Percentiles rank a stretch among this genome's conserved stretches.
Evolutionary conservation across 2,888 invertebrate species (phyloP).

Genomic region (Cryptus viduatorius): DNA sequence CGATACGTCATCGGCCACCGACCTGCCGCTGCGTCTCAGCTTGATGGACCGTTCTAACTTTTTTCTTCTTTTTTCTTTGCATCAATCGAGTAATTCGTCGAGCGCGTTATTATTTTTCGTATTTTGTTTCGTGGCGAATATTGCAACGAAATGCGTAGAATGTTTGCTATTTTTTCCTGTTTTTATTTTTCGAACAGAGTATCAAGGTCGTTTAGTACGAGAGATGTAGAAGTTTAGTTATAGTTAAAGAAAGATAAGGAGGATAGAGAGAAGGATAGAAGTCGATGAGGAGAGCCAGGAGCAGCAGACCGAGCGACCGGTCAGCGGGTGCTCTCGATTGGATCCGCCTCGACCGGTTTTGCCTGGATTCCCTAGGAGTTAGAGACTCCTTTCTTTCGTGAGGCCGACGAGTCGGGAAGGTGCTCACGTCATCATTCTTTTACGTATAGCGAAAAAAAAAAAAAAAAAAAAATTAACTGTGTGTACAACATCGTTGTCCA

Average conservation of each 20-base stretch:
- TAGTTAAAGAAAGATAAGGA: constrained; percentile 38
- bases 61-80: constrained; percentile 24
- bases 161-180: constrained; percentile 22
- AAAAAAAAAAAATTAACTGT: constrained; percentile 11
- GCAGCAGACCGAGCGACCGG: constrained; percentile 47
- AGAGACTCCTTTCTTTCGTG: constrained; percentile 78
- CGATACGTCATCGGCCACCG: constrained; percentile 65
- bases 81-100: constrained; percentile 43
- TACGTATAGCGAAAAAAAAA: constrained; percentile 45
- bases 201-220: constrained; percentile 17
- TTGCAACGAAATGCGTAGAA: constrained; percentile 31
- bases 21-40: constrained; percentile 29
- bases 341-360: constrained; percentile 84
- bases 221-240: constrained; percentile 35
- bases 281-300: constrained; percentile 65
- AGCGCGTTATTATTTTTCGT: constrained; percentile 38
- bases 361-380: constrained; percentile 83
- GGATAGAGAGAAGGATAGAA: constrained; percentile 38
- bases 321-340: constrained; percentile 77
- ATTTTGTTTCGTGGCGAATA: constrained; percentile 29
- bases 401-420: constrained; percentile 59
- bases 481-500: no score
- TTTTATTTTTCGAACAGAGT: neutral
- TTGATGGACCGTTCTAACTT: constrained; percentile 34
- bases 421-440: constrained; percentile 50